Conservation (phyloP, 1,140 invertebrate species). For the Centruroides vittatus region DNA sequence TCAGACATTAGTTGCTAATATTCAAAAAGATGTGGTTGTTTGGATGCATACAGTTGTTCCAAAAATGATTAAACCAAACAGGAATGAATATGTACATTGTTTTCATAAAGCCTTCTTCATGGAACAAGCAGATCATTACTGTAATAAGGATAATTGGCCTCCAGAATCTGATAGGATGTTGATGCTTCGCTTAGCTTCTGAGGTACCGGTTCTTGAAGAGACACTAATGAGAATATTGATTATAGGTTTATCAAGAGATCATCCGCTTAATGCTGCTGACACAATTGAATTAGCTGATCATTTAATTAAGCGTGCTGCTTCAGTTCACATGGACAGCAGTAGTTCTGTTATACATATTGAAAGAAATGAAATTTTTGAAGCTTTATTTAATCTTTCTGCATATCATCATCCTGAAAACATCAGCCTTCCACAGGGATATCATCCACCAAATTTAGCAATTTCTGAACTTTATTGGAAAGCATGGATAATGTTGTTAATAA, state of each 20-base stretch:
- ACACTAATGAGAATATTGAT: constrained; percentile 63
- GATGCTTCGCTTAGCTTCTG: constrained; percentile 64
- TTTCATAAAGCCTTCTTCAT: constrained; percentile 76
- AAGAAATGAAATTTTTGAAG: constrained; percentile 71
- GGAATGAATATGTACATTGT: constrained; percentile 55
- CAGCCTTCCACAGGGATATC: constrained; percentile 61
- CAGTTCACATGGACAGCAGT: constrained; percentile 44
- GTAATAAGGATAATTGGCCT: constrained; percentile 87
- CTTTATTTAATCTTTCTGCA: constrained; percentile 74
- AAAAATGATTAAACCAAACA: constrained; percentile 52
- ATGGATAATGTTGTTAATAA: constrained; percentile 76
- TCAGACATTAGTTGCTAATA: constrained; percentile 52
- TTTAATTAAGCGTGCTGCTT: constrained; percentile 65
- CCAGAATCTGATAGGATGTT: constrained; percentile 62
- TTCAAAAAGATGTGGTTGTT: constrained; percentile 62
- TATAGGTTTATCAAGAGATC: constrained; percentile 64
- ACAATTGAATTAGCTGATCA: constrained; percentile 71
- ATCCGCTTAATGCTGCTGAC: constrained; percentile 62
- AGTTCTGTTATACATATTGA: constrained; percentile 45
- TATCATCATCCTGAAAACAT: constrained; percentile 91
- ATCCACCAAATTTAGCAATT: constrained; percentile 77
- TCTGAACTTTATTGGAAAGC: constrained; percentile 85
- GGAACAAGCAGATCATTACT: constrained; percentile 71
- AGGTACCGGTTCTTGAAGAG: constrained; percentile 70
- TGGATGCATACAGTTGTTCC: constrained; percentile 74